A percentile compares a stretch with the other conserved stretches of the same genome.
Conservation (phyloP, 2,113 vertebrate genomes). For the Clupea harengus region DNA sequence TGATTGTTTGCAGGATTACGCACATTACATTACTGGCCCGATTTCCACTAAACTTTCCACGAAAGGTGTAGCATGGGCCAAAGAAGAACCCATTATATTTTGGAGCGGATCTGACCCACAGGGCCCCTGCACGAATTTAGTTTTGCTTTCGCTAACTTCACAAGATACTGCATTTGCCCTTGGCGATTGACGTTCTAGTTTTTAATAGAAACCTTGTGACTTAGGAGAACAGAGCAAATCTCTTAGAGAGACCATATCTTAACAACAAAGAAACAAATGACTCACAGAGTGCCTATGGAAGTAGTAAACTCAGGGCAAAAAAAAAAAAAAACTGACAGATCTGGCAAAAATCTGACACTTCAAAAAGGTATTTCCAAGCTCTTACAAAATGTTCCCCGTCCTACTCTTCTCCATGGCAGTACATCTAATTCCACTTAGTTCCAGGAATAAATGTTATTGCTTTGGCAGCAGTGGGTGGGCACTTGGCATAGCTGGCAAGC, state of each 20-base stretch:
- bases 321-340: background rate
- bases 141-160: no score
- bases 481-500: background rate
- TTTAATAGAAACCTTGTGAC: no score
- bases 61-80: no score
- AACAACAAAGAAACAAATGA: background rate
- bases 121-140: no score
- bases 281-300: background rate
- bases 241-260: no score
- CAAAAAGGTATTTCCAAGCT: background rate
- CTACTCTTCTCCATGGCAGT: background rate
- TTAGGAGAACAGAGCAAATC: background rate
- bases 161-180: no score
- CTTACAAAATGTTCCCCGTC: background rate
- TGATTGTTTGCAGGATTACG: no score
- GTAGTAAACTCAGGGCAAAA: background rate
- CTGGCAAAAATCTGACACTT: background rate
- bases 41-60: no score
- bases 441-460: background rate
- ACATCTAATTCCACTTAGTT: background rate
- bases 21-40: no score
- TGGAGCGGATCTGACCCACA: no score
- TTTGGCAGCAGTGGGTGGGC: background rate
- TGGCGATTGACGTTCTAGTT: no score
- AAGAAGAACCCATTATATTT: no score